Conservation (phyloP, 2,113 vertebrate species). For the Benitochromis conjunctus region DNA sequence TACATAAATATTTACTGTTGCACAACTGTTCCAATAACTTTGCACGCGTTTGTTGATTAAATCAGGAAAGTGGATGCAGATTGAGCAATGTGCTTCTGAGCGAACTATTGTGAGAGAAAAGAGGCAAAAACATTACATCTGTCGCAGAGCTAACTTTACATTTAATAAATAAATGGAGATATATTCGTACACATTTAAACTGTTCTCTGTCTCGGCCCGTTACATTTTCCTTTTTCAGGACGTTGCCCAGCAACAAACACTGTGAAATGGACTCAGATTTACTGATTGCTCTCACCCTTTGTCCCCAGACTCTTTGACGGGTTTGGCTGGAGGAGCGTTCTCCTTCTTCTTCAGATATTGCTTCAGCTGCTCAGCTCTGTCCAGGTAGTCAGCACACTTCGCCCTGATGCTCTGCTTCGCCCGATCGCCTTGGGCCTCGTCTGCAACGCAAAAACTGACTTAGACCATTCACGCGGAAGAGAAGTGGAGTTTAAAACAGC, state of each 20-base stretch:
- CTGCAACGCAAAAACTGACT: conserved; percentile 50
- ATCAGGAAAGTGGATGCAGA: background rate
- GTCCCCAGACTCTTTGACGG: conserved; percentile 87
- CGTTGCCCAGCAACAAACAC: background rate
- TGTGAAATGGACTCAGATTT: background rate
- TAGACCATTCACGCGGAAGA: background rate
- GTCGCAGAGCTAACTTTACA: background rate
- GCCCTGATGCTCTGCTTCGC: conserved; percentile 88
- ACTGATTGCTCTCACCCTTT: conserved; percentile 66
- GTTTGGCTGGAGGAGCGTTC: conserved; percentile 65
- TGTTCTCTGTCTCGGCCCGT: background rate
- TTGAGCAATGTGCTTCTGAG: background rate
- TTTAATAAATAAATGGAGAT: background rate
- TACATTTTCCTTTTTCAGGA: background rate
- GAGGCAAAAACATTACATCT: background rate
- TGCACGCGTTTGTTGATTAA: background rate
- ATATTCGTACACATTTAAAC: background rate
- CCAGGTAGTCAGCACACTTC: conserved; percentile 92
- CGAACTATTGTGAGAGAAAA: rapidly evolving
- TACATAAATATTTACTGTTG: background rate
- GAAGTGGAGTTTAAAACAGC: background rate
- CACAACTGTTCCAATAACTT: background rate
- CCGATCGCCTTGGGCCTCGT: conserved; percentile 86
- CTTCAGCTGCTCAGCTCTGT: conserved; percentile 93
- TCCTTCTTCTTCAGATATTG: conserved; percentile 87